A percentile compares a stretch with the other conserved stretches of the same genome.
phyloP scores from a whole-genome alignment of 2,888 invertebrate genomes.

The Monochamus alternatus region DNA sequence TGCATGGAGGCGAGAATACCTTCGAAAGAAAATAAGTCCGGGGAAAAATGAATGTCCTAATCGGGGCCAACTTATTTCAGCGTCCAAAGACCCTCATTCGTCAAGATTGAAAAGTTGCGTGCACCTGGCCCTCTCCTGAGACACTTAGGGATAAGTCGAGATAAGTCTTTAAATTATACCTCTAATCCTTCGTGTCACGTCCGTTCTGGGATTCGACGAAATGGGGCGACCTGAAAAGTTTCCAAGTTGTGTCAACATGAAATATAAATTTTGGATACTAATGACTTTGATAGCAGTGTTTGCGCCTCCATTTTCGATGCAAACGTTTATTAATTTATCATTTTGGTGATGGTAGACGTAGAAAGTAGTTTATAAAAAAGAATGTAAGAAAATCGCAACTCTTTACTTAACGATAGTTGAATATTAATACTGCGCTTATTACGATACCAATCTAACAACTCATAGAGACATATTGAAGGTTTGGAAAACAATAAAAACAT shows the following conservation, averaged over 20 bases:
- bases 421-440: no score
- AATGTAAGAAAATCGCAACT: no score
- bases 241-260: neutral
- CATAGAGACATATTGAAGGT: no score
- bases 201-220: neutral
- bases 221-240: constrained; percentile 6
- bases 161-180: constrained; percentile 41
- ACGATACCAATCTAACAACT: no score
- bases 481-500: no score
- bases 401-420: no score
- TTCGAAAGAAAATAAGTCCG: constrained; percentile 3
- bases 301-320: neutral
- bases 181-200: constrained; percentile 27
- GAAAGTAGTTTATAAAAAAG: neutral
- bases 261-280: constrained; percentile 13
- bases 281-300: neutral
- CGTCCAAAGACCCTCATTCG: constrained; percentile 35
- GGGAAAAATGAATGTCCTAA: constrained; percentile 30
- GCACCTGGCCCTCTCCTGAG: constrained; percentile 42
- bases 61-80: constrained; percentile 34
- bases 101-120: constrained; percentile 48
- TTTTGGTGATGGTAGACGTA: neutral
- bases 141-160: constrained; percentile 40
- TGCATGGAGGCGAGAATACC: no score
- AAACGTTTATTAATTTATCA: neutral